Percentiles rank a stretch among this genome's conserved stretches.
Evolutionary conservation across 2,888 invertebrate genomes (phyloP).

Genomic region (Phaedon cochleariae): DNA sequence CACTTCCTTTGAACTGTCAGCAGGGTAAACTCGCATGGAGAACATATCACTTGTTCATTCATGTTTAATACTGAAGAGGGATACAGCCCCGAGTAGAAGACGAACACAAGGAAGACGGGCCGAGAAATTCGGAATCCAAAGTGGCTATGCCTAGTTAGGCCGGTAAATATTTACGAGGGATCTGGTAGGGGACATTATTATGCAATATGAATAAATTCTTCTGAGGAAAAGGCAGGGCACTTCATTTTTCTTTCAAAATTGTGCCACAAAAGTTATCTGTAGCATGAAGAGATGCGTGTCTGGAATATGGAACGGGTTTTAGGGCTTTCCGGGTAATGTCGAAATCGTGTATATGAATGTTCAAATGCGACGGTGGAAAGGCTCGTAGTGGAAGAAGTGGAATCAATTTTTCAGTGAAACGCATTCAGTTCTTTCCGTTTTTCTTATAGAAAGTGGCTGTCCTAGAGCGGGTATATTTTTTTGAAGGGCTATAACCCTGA

Average conservation of each 20-base stretch:
- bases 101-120: slow-evolving; percentile 42
- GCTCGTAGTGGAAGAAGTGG: slow-evolving; percentile 18
- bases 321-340: slow-evolving; percentile 31
- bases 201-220: slow-evolving; percentile 46
- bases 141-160: slow-evolving; percentile 43
- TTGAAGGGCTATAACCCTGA: not conserved
- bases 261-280: slow-evolving; percentile 31
- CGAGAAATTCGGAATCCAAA: slow-evolving; percentile 44
- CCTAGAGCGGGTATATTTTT: not conserved
- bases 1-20: not conserved
- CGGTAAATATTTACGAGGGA: slow-evolving; percentile 43
- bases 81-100: not conserved
- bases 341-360: slow-evolving; percentile 37
- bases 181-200: slow-evolving; percentile 38
- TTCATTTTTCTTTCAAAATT: slow-evolving; percentile 37
- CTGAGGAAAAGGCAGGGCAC: slow-evolving; percentile 28
- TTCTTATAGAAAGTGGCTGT: not conserved
- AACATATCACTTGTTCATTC: slow-evolving; percentile 1
- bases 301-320: slow-evolving; percentile 31
- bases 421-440: not conserved
- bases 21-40: not conserved
- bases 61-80: not conserved
- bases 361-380: slow-evolving; percentile 21
- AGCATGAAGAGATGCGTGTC: slow-evolving; percentile 28
- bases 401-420: slow-evolving; percentile 23